Evolutionary conservation across 2,888 invertebrate species (phyloP).

Genomic region (Matsumyia berberina): DNA sequence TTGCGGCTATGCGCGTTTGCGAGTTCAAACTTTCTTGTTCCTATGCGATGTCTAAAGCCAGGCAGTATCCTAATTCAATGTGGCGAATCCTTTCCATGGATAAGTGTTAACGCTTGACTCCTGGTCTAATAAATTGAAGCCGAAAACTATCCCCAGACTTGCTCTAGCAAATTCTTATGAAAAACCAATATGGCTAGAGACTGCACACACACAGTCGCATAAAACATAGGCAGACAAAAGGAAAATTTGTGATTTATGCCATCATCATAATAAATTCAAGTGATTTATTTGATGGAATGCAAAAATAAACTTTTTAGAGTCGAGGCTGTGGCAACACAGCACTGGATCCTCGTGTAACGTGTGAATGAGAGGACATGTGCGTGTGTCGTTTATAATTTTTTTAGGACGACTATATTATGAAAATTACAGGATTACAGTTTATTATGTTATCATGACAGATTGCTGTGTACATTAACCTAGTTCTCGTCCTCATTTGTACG

Average conservation of each 20-base stretch:
- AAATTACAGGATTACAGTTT: constrained; percentile 71
- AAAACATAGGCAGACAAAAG: constrained; percentile 70
- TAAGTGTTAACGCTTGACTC: constrained; percentile 24
- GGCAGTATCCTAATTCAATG: constrained; percentile 63
- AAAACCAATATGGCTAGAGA: constrained; percentile 55
- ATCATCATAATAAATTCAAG: constrained; percentile 84
- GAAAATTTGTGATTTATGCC: constrained; percentile 81
- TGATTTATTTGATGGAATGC: constrained; percentile 81
- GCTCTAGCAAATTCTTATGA: constrained; percentile 55
- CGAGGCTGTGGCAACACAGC: constrained; percentile 48
- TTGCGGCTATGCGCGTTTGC: constrained; percentile 32
- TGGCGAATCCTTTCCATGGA: constrained; percentile 58
- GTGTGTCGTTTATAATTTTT: constrained; percentile 20
- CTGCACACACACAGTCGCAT: constrained; percentile 36
- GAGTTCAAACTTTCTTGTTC: constrained; percentile 60
- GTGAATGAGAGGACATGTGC: background rate
- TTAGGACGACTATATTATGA: constrained; percentile 50
- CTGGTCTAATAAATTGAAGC: constrained; percentile 58
- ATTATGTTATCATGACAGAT: constrained; percentile 65
- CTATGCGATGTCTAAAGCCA: constrained; percentile 47
- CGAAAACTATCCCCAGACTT: constrained; percentile 59
- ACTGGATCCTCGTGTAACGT: background rate
- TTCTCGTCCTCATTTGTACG: constrained; percentile 43
- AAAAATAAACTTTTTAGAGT: constrained; percentile 66
- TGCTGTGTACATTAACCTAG: constrained; percentile 69